Percentiles rank a stretch among this genome's conserved stretches.
phyloP scores from a whole-genome alignment of 2,797 vertebrate species.

The Chelon labrosus region DNA sequence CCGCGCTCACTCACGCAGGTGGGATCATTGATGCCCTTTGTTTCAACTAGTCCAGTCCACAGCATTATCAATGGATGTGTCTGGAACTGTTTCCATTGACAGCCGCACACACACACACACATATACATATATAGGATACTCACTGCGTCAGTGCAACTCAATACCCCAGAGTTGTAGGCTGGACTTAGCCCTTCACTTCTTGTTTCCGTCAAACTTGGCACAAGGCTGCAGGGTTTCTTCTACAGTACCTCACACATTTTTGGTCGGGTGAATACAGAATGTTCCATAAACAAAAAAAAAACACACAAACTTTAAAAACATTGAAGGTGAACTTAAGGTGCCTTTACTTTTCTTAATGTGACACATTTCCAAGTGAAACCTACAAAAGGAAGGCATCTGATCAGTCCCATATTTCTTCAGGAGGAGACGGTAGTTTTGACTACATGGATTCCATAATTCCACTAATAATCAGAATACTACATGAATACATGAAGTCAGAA shows the following conservation, averaged over 20 bases:
- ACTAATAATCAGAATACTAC: too few species aligned
- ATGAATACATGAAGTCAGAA: too few species aligned
- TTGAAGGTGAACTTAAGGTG: neutral
- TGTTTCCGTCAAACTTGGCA: constrained; percentile 54
- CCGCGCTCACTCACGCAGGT: constrained; percentile 31
- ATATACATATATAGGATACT: constrained; percentile 10
- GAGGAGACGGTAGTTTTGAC: neutral
- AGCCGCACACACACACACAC: constrained; percentile 16
- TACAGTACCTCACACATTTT: constrained; percentile 22
- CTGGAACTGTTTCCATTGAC: constrained; percentile 34
- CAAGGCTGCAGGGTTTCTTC: constrained; percentile 40
- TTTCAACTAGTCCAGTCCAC: constrained; percentile 41
- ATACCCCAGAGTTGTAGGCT: constrained; percentile 26
- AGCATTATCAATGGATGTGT: constrained; percentile 36
- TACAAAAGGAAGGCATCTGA: neutral
- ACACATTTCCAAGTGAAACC: neutral
- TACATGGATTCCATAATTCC: too few species aligned
- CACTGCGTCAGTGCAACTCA: constrained; percentile 21
- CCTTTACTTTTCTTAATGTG: neutral
- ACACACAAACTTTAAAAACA: neutral
- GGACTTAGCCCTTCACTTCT: constrained; percentile 58
- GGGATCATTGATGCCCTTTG: constrained; percentile 23
- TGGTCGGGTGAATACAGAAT: constrained; percentile 26
- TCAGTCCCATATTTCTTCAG: neutral
- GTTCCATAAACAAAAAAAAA: constrained; percentile 49